Evolutionary conservation across 2,113 vertebrate genomes (phyloP).

Genomic region (Syrrhaptes paradoxus): DNA sequence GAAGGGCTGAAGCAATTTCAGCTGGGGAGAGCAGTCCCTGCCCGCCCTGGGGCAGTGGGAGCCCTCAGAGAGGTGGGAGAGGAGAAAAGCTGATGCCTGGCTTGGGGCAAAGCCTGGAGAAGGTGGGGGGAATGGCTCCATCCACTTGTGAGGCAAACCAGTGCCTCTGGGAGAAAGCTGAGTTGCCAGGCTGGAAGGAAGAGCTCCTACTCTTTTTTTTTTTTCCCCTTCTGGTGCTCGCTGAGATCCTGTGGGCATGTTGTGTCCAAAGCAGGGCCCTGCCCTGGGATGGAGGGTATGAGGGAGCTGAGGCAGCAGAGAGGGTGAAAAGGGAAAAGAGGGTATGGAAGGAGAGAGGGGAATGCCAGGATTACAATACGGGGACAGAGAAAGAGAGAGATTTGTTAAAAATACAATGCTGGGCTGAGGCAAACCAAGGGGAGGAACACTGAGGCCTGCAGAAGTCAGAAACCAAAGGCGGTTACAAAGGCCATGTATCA

Average conservation of each 20-base stretch:
- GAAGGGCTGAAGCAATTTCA: neutral
- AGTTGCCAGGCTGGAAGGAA: neutral
- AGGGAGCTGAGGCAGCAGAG: neutral
- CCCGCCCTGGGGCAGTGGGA: neutral
- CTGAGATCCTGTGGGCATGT: neutral
- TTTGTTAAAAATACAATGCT: neutral
- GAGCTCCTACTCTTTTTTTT: neutral
- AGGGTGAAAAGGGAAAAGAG: neutral
- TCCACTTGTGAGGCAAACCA: neutral
- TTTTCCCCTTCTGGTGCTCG: neutral
- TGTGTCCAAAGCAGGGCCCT: neutral
- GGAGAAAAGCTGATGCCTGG: neutral
- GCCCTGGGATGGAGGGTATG: neutral
- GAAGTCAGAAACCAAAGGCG: neutral
- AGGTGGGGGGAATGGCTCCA: neutral
- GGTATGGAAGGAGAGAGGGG: neutral
- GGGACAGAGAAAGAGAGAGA: neutral
- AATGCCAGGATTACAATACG: neutral
- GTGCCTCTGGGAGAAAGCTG: neutral
- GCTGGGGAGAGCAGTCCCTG: neutral
- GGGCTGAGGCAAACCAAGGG: neutral
- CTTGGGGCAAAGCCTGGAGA: neutral
- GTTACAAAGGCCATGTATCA: neutral
- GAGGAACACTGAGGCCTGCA: neutral
- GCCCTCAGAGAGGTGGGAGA: neutral